These are phyloP conservation scores for Himalopsyche kuldschensis DNA, from an alignment of 2,888 invertebrate genomes.

Conservation along the genomic window DNA sequence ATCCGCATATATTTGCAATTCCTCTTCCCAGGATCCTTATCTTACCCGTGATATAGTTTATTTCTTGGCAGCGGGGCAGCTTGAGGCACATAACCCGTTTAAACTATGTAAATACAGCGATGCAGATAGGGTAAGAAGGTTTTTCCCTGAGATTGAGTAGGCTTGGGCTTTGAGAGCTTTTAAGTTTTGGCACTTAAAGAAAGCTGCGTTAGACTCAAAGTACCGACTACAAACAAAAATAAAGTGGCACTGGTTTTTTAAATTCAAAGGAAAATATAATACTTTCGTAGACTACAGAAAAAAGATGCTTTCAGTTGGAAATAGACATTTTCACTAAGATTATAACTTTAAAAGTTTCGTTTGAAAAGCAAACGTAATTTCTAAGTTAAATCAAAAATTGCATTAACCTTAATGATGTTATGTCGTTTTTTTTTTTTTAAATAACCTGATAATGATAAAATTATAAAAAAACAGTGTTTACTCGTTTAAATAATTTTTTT, in stretches of 20 bases:
- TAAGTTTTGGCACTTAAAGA: neutral
- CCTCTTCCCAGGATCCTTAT: constrained; percentile 11
- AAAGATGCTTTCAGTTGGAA: no score
- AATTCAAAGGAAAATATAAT: neutral
- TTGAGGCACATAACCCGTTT: neutral
- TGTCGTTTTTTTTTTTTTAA: no score
- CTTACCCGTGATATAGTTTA: constrained; percentile 13
- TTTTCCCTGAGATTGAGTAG: neutral
- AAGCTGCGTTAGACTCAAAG: neutral
- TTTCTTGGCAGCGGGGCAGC: neutral
- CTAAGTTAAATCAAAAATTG: no score
- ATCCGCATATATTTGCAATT: constrained; percentile 2
- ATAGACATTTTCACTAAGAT: no score
- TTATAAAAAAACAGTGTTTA: no score
- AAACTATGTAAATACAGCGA: neutral
- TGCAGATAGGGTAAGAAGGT: neutral
- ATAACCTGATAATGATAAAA: no score
- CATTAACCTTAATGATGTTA: no score
- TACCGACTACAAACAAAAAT: neutral
- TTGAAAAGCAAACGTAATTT: no score
- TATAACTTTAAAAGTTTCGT: no score
- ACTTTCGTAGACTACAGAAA: no score
- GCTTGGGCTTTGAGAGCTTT: neutral
- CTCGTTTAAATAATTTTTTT: no score
- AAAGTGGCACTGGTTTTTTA: neutral